Evolutionary conservation across 2,797 vertebrate species (phyloP).

Genomic region (Gymnopithys bicolor): DNA sequence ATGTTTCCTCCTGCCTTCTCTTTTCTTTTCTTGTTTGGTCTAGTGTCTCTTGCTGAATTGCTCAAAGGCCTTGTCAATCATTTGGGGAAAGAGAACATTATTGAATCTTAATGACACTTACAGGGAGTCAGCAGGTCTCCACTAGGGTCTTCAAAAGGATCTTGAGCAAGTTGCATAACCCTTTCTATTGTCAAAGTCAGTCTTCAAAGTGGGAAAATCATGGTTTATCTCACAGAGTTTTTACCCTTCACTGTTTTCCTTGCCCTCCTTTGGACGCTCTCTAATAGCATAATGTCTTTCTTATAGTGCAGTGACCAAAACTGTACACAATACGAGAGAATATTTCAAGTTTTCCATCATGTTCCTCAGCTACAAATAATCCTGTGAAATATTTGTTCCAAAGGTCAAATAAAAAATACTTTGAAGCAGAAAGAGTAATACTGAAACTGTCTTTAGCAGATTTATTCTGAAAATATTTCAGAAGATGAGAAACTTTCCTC

Average conservation of each 20-base stretch:
- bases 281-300: background rate
- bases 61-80: background rate
- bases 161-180: background rate
- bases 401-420: slow-evolving; percentile 11
- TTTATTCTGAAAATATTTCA: slow-evolving; percentile 18
- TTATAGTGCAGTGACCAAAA: background rate
- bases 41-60: background rate
- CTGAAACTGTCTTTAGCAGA: background rate
- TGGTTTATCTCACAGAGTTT: background rate
- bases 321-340: background rate
- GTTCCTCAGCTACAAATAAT: slow-evolving; percentile 50
- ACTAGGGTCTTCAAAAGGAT: background rate
- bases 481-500: background rate
- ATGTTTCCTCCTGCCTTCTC: background rate
- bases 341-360: slow-evolving; percentile 6
- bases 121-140: background rate
- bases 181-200: background rate
- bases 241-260: background rate
- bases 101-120: background rate
- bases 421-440: background rate
- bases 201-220: background rate
- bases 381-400: slow-evolving; percentile 48
- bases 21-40: background rate
- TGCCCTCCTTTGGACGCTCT: background rate
- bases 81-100: background rate